A percentile compares a stretch with the other conserved stretches of the same genome.
Conservation (phyloP, 2,113 vertebrate genomes). For the Colius striatus region DNA sequence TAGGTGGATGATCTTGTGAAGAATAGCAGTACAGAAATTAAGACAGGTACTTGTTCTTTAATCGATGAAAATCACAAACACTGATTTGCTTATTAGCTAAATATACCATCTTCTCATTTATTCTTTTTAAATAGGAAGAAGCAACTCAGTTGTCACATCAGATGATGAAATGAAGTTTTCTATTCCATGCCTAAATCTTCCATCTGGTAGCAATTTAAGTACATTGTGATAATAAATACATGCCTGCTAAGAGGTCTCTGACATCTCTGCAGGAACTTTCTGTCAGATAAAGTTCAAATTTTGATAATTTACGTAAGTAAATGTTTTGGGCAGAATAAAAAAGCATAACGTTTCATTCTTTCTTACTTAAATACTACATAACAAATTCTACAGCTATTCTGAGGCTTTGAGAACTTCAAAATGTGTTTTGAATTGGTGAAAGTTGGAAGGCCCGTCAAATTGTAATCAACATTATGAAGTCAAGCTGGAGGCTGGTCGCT, state of each 20-base stretch:
- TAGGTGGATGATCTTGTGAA: neutral
- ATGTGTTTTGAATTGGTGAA: neutral
- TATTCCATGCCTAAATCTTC: neutral
- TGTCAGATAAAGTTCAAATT: slow-evolving; percentile 21
- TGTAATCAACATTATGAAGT: neutral
- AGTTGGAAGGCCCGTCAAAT: neutral
- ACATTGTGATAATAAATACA: neutral
- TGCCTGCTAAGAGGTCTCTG: slow-evolving; percentile 12
- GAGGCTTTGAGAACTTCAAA: neutral
- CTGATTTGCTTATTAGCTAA: neutral
- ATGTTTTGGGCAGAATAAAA: neutral
- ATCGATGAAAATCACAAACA: neutral
- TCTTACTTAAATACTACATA: neutral
- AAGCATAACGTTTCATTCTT: neutral
- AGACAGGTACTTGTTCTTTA: neutral
- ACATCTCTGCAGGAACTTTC: neutral
- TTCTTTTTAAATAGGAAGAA: neutral
- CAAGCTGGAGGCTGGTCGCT: neutral
- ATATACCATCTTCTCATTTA: neutral
- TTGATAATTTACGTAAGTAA: slow-evolving; percentile 13
- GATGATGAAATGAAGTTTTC: neutral
- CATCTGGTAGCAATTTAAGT: neutral
- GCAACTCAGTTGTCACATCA: neutral
- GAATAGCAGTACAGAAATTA: neutral
- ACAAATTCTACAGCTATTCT: neutral